Evolutionary conservation across 2,113 vertebrate genomes (phyloP).

Genomic region (Crotalus horridus): DNA sequence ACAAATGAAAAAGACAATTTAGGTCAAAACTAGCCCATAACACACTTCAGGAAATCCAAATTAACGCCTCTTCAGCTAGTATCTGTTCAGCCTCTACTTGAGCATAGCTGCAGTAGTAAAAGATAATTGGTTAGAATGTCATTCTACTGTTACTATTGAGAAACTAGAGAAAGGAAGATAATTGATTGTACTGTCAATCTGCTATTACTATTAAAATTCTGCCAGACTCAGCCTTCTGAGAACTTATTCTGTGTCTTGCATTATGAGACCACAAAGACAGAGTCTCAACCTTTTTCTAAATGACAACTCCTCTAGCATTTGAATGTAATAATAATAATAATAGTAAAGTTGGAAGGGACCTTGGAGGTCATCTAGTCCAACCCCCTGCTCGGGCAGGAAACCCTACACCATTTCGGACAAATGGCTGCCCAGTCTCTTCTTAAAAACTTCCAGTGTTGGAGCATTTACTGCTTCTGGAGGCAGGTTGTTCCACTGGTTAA

Average conservation of each 20-base stretch:
- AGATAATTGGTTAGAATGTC: neutral
- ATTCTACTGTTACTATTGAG: neutral
- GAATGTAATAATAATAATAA: neutral
- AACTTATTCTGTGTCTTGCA: neutral
- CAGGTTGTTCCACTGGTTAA: too few species aligned
- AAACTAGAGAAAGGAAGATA: neutral
- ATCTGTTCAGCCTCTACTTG: neutral
- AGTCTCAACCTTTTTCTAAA: neutral
- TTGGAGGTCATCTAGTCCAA: too few species aligned
- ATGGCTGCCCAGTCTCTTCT: too few species aligned
- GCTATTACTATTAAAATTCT: neutral
- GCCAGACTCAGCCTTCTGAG: neutral
- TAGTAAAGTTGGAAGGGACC: too few species aligned
- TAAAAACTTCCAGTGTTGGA: too few species aligned
- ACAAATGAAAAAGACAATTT: neutral
- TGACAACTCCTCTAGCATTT: neutral
- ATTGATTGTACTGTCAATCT: neutral
- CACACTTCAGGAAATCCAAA: neutral
- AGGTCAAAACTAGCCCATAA: neutral
- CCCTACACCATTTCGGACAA: too few species aligned
- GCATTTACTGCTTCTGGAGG: too few species aligned
- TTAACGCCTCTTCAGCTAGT: neutral
- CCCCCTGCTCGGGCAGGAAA: too few species aligned
- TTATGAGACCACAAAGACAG: neutral
- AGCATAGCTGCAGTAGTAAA: neutral